phyloP scores from a whole-genome alignment of 2,888 invertebrate species.

The Cactoblastis cactorum region DNA sequence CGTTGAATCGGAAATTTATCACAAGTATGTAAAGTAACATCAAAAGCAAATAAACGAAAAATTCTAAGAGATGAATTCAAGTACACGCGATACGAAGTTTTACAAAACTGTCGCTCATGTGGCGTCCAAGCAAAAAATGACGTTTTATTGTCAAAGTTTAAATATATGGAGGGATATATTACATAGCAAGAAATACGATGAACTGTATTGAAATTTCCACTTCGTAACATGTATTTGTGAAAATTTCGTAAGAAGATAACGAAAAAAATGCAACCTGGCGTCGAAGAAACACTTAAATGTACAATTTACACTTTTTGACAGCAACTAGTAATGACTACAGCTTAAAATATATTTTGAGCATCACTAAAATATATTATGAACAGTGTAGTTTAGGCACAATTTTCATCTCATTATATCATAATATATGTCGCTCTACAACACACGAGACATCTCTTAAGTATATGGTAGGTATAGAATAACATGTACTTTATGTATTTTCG shows the following conservation, averaged over 20 bases:
- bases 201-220: constrained; percentile 29
- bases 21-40: constrained; percentile 22
- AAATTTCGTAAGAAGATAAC: constrained; percentile 24
- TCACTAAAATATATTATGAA: constrained; percentile 56
- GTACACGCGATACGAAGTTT: constrained; percentile 25
- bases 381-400: constrained; percentile 73
- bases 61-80: constrained; percentile 22
- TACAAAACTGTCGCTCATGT: constrained; percentile 21
- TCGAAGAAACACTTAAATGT: constrained; percentile 52
- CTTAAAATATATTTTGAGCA: constrained; percentile 75
- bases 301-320: constrained; percentile 48
- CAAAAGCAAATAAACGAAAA: constrained; percentile 25
- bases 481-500: constrained; percentile 57
- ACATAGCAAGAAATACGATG: constrained; percentile 27
- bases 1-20: constrained; percentile 44
- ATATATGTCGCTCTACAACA: constrained; percentile 50
- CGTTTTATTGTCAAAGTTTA: constrained; percentile 57
- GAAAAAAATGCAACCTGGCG: constrained; percentile 67
- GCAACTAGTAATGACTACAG: constrained; percentile 67
- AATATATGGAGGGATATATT: constrained; percentile 40
- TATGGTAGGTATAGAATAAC: constrained; percentile 55
- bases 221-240: constrained; percentile 10
- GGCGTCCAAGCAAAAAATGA: constrained; percentile 28
- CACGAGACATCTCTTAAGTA: constrained; percentile 57
- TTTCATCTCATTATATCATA: constrained; percentile 32